Percentiles rank a stretch among this genome's conserved stretches.
Conservation (phyloP, 2,113 vertebrate genomes). For the Prionailurus bengalensis region DNA sequence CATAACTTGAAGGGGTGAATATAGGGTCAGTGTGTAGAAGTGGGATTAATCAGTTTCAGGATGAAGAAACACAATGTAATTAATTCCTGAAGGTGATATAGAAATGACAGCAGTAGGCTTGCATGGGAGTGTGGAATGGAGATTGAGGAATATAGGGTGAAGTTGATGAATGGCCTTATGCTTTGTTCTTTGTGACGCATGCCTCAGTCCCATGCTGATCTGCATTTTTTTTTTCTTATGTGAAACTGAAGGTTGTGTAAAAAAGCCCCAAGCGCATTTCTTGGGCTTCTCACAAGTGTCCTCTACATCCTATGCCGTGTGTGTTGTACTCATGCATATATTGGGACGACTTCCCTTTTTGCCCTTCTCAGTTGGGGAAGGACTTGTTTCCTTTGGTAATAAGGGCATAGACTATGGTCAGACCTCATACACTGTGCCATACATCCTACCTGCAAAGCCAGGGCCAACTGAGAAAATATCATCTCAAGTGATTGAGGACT, state of each 20-base stretch:
- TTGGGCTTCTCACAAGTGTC: neutral
- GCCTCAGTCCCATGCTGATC: neutral
- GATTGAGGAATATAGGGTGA: neutral
- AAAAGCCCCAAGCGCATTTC: neutral
- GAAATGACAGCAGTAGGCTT: neutral
- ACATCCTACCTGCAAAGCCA: neutral
- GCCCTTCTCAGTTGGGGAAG: neutral
- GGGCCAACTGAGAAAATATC: neutral
- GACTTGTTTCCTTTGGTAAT: neutral
- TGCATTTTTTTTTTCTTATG: neutral
- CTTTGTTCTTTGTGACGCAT: neutral
- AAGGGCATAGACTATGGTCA: neutral
- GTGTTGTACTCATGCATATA: neutral
- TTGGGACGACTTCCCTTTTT: neutral
- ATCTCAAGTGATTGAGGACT: neutral
- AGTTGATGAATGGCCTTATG: neutral
- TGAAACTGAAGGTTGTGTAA: neutral
- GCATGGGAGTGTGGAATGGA: neutral
- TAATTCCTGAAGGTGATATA: neutral
- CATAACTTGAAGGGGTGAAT: neutral
- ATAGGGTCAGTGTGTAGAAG: neutral
- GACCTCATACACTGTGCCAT: neutral
- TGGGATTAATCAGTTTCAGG: neutral
- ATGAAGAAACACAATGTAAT: neutral
- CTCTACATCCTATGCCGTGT: neutral